Base-by-base conservation (phyloP, 2,888 invertebrate species). In the Dynastes grantii region DNA sequence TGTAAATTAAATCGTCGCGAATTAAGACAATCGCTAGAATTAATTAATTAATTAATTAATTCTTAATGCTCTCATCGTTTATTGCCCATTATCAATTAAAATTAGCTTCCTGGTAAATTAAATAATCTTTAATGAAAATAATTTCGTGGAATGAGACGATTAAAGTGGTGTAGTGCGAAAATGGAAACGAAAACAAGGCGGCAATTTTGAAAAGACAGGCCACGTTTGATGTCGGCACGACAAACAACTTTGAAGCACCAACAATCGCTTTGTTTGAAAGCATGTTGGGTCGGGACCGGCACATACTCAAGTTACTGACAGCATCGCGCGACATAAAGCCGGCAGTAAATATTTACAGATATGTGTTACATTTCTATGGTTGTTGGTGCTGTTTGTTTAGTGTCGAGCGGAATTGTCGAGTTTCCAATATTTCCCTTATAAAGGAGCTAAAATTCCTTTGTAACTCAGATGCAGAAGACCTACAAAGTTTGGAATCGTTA, bases 21-120 rank as follows among this genome's bases (percentile, higher is more conserved):
- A 70, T 70, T 70, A 70, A 49, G 68, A 51, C 51, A 53, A 70
- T 70, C 29, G 27, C 29, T 9, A 13, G 53, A 9, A 70, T 27
- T 51, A 70, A 51, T 70, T 51, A 70, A 70, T 70, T 70, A 70
- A 49, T n/a, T 68, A 68, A 70, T 70, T 70, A 29, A 70, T n/a
- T 22, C 32, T 27, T 51, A 29, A 5, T 13, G 51, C 11, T 67
- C 6, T 67, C 9, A 8, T 2, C 32, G 22, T 37, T 67, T 37
- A 70, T 70, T 70, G 13, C 55, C 8, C 68, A 4, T 51, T 53
- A 58, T 58, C 40, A 71, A 71, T 71, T 70, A n/a, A 53, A 70
- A 70, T 55, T 71, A 71, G 37, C 32, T 71, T 16, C 53, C 37
- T 11, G 13, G 37, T 16, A 55, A 71, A 71, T 37, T 55, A 58